Evolutionary conservation across 2,797 vertebrate species (phyloP).

Genomic region (Enteromius paludinosus): DNA sequence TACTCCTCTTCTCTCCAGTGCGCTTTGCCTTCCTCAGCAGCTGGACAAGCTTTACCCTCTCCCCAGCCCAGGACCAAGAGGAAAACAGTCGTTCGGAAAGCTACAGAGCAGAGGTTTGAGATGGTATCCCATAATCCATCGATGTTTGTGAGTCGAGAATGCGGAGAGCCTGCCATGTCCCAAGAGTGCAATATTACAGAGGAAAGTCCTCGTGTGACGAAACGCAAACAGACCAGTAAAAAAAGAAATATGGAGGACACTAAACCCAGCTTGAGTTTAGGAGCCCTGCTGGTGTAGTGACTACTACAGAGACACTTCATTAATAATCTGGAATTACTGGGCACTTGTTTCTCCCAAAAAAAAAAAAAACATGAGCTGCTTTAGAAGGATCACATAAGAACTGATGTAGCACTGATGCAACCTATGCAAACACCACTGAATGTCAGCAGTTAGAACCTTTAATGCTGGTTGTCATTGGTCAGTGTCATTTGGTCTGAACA

Average conservation of each 20-base stretch:
- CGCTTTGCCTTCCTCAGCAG: constrained; percentile 56
- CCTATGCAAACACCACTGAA: constrained; percentile 63
- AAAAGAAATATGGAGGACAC: constrained; percentile 63
- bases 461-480: constrained; percentile 11
- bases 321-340: constrained; percentile 14
- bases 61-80: constrained; percentile 74
- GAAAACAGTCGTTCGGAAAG: constrained; percentile 64
- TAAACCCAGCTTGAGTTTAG: constrained; percentile 44
- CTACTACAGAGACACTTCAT: constrained; percentile 42
- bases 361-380: constrained; percentile 2
- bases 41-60: constrained; percentile 55
- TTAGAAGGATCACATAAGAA: not conserved
- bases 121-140: constrained; percentile 75
- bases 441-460: constrained; percentile 30
- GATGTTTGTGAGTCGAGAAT: constrained; percentile 84
- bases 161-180: constrained; percentile 69
- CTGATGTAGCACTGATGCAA: constrained; percentile 56
- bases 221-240: constrained; percentile 73
- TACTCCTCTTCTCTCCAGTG: constrained; percentile 52
- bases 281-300: constrained; percentile 47
- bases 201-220: constrained; percentile 57
- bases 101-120: constrained; percentile 71
- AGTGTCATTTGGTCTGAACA: not conserved
- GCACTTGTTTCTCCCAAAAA: not conserved
- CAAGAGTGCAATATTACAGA: constrained; percentile 34